Percentiles rank a stretch among this genome's conserved stretches.
These are phyloP conservation scores for Bathybates hornii DNA, from an alignment of 2,113 vertebrate species.

Conservation along the genomic window DNA sequence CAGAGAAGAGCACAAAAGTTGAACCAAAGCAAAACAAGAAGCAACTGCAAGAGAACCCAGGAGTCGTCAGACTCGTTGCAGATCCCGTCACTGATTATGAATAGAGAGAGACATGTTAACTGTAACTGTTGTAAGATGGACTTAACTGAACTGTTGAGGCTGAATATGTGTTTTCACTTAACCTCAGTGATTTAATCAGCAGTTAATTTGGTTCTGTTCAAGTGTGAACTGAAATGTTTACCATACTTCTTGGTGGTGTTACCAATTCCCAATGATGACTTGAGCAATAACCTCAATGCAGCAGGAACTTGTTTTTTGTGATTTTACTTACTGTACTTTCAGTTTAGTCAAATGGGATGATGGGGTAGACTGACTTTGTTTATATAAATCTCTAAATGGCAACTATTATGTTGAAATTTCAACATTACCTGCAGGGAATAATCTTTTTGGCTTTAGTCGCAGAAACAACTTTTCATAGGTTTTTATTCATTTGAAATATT, in stretches of 20 bases:
- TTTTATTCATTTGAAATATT: not conserved
- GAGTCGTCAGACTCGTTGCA: not conserved
- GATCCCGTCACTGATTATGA: fast-evolving
- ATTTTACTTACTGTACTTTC: not conserved
- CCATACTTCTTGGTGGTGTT: not conserved
- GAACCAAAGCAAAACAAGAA: not conserved
- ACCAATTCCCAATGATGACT: not conserved
- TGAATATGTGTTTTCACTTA: not conserved
- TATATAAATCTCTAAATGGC: not conserved
- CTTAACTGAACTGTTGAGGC: not conserved
- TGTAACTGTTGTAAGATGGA: not conserved
- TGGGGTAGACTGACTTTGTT: not conserved
- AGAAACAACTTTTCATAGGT: not conserved
- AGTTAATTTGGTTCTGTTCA: not conserved
- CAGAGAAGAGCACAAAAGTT: not conserved
- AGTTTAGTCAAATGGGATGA: not conserved
- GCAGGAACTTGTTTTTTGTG: not conserved
- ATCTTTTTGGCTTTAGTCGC: not conserved
- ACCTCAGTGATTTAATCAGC: not conserved
- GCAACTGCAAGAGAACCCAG: not conserved
- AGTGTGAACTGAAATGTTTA: not conserved
- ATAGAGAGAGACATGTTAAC: not conserved
- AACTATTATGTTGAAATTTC: not conserved
- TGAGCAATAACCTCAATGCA: not conserved
- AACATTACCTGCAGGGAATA: not conserved